These are phyloP conservation scores for Ommatoiulus sabulosus DNA, from an alignment of 2,888 invertebrate species.

Conservation along the genomic window DNA sequence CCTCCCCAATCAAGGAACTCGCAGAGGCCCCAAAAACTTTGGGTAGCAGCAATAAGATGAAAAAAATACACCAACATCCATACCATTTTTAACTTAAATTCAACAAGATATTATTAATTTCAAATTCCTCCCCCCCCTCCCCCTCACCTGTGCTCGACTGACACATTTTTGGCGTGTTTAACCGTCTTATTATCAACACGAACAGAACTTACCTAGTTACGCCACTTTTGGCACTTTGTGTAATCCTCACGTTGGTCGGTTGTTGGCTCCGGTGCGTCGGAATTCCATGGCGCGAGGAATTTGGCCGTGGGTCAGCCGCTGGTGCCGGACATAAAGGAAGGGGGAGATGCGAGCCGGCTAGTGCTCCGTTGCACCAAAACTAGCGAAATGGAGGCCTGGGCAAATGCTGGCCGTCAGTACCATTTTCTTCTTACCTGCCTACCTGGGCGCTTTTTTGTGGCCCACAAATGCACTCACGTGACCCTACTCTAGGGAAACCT, in stretches of 20 bases:
- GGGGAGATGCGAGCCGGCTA: background rate
- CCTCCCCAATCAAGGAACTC: too few species aligned
- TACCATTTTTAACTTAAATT: too few species aligned
- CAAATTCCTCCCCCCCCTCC: background rate
- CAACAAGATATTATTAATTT: background rate
- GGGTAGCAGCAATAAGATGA: too few species aligned
- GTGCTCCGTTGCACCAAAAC: background rate
- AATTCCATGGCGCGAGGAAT: background rate
- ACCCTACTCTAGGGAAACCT: slow-evolving; percentile 43
- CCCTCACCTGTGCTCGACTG: background rate
- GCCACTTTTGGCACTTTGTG: slow-evolving; percentile 11
- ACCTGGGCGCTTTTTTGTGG: slow-evolving; percentile 39
- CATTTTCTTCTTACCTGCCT: background rate
- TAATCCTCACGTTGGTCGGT: slow-evolving; percentile 19
- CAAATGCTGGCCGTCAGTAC: background rate
- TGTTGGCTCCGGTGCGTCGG: background rate
- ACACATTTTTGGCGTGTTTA: background rate
- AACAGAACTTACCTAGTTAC: slow-evolving; percentile 17
- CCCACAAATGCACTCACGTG: slow-evolving; percentile 47
- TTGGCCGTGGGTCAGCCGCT: background rate
- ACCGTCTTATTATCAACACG: background rate
- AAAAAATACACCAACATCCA: background rate
- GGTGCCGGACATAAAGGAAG: slow-evolving; percentile 38
- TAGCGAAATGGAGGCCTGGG: slow-evolving; percentile 26
- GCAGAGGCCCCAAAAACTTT: background rate